phyloP scores from a whole-genome alignment of 2,888 invertebrate species.

The Eupsilia transversa region DNA sequence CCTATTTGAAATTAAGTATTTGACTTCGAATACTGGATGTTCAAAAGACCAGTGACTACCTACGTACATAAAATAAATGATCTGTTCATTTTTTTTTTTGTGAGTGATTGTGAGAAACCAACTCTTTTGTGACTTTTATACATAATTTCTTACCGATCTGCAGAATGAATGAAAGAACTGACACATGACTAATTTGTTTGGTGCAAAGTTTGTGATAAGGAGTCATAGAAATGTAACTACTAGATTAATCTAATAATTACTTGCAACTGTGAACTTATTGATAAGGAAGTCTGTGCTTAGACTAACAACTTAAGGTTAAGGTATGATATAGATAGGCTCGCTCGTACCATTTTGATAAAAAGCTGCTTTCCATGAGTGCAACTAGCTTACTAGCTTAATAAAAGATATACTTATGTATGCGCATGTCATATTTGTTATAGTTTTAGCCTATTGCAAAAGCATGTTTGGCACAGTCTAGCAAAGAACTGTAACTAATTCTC shows the following conservation, averaged over 20 bases:
- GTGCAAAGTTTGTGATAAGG: not conserved
- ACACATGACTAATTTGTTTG: not conserved
- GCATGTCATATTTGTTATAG: constrained; percentile 23
- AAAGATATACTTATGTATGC: not conserved
- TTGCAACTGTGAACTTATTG: not conserved
- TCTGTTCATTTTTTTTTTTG: not conserved
- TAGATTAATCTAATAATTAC: not conserved
- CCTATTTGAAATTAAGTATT: no score
- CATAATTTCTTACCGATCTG: not conserved
- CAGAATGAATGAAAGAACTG: not conserved
- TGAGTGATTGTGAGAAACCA: not conserved
- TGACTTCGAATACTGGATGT: no score
- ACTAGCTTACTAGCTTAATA: not conserved
- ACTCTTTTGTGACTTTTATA: not conserved
- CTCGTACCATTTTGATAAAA: not conserved
- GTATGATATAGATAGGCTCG: not conserved
- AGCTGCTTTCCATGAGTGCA: not conserved
- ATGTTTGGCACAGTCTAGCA: constrained; percentile 51
- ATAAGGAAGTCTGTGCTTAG: not conserved
- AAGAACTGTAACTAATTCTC: constrained; percentile 39
- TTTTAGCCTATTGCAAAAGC: constrained; percentile 39
- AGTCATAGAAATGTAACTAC: not conserved
- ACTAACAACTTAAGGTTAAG: not conserved
- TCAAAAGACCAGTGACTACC: not conserved
- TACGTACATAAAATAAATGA: not conserved